Percentiles rank a stretch among this genome's conserved stretches.
These are phyloP conservation scores for Tautogolabrus adspersus DNA, from an alignment of 2,113 vertebrate genomes.

Conservation along the genomic window DNA sequence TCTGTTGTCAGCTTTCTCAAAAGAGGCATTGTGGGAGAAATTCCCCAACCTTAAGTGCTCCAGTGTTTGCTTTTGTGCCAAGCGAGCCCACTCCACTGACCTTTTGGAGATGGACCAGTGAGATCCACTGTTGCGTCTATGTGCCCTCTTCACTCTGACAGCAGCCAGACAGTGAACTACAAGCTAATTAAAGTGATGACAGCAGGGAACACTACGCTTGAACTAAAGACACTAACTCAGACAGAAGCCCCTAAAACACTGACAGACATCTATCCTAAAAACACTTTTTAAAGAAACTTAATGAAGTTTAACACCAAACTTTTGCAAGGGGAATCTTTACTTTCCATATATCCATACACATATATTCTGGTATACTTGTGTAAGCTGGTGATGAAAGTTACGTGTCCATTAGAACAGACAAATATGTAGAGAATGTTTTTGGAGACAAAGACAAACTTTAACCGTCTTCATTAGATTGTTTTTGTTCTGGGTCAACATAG, in stretches of 20 bases:
- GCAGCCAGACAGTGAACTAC: constrained; percentile 64
- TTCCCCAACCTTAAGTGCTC: constrained; percentile 63
- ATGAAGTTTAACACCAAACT: neutral
- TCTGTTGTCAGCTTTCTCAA: constrained; percentile 46
- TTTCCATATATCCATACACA: neutral
- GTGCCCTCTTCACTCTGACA: constrained; percentile 48
- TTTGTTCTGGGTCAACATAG: constrained; percentile 20
- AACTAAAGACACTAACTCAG: neutral
- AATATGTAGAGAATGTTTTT: constrained; percentile 46
- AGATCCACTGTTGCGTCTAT: constrained; percentile 36
- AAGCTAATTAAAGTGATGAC: constrained; percentile 72
- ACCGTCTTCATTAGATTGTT: constrained; percentile 18
- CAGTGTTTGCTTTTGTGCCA: constrained; percentile 73
- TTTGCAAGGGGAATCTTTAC: neutral
- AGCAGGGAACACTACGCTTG: neutral
- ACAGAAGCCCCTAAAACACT: neutral
- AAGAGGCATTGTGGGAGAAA: constrained; percentile 67
- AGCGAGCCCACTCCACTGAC: constrained; percentile 57
- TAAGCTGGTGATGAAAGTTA: neutral
- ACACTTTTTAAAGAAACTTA: neutral
- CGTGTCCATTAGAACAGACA: neutral
- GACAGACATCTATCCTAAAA: neutral
- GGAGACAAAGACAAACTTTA: constrained; percentile 19
- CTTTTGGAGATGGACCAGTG: constrained; percentile 65
- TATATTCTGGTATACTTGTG: neutral